phyloP scores from a whole-genome alignment of 92 coral and sea anemone species.

The Paragorgia papillata region DNA sequence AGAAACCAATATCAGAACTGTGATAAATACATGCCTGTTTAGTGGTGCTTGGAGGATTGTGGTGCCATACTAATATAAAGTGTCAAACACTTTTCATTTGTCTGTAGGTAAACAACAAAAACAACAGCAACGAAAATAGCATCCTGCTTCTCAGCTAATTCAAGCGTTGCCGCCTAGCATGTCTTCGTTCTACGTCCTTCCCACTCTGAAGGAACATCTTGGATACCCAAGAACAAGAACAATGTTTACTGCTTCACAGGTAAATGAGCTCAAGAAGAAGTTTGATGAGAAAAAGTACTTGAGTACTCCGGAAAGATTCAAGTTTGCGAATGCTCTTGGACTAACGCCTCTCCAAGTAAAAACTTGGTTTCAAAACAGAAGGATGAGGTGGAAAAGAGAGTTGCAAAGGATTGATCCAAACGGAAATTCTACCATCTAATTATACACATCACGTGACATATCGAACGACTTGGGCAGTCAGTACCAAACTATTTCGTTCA shows the following conservation, averaged over 20 bases:
- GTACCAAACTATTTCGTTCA: too few species aligned
- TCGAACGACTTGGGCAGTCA: too few species aligned
- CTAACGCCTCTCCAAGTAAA: slow-evolving; percentile 83
- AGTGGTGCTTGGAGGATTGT: too few species aligned
- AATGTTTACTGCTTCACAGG: slow-evolving; percentile 78
- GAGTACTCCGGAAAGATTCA: slow-evolving; percentile 79
- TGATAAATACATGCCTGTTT: too few species aligned
- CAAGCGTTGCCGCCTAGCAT: slow-evolving; percentile 23
- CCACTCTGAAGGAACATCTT: slow-evolving; percentile 29
- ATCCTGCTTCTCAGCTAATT: background rate
- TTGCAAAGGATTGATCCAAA: slow-evolving; percentile 11
- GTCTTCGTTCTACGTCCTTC: slow-evolving; percentile 19
- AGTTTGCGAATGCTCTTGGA: slow-evolving; percentile 70
- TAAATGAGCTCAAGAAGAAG: slow-evolving; percentile 69
- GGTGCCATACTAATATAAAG: too few species aligned
- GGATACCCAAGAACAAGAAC: slow-evolving; percentile 68
- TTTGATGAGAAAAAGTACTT: slow-evolving; percentile 74
- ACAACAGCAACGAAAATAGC: too few species aligned
- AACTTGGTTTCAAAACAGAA: slow-evolving; percentile 93
- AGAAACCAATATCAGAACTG: too few species aligned
- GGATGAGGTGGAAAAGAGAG: slow-evolving; percentile 90
- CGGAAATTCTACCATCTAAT: too few species aligned
- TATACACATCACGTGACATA: too few species aligned
- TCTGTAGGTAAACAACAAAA: background rate
- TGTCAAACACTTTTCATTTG: too few species aligned